phyloP scores from a whole-genome alignment of 2,888 invertebrate genomes.

The Lasioglossum zephyrum region DNA sequence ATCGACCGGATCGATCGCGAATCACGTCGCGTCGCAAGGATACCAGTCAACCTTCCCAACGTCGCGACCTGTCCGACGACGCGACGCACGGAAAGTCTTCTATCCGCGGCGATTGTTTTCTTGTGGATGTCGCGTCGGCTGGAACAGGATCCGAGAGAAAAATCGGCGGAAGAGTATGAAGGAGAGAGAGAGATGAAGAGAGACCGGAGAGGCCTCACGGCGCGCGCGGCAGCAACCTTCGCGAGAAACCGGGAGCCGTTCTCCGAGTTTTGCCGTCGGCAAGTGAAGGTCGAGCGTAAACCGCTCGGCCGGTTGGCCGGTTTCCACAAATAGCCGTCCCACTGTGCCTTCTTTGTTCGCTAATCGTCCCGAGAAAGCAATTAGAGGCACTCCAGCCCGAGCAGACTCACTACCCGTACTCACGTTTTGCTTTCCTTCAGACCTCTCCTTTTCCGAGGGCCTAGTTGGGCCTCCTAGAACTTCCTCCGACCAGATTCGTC shows the following conservation, averaged over 20 bases:
- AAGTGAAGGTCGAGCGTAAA: constrained; percentile 73
- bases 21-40: constrained; percentile 3
- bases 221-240: constrained; percentile 45
- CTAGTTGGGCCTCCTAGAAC: background rate
- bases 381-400: constrained; percentile 58
- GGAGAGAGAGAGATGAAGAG: background rate
- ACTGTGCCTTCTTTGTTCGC: constrained; percentile 74
- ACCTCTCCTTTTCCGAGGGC: background rate
- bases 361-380: constrained; percentile 73
- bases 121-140: constrained; percentile 11
- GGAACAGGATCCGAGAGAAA: constrained; percentile 61
- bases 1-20: constrained; percentile 14
- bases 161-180: constrained; percentile 48
- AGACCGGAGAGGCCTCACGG: constrained; percentile 39
- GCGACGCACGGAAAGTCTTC: constrained; percentile 38
- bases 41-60: background rate
- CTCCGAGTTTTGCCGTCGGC: constrained; percentile 58
- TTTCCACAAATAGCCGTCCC: constrained; percentile 74
- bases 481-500: background rate
- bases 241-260: constrained; percentile 71
- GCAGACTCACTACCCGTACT: background rate
- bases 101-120: constrained; percentile 44
- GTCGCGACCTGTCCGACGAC: background rate
- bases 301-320: constrained; percentile 69
- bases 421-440: background rate